phyloP scores from a whole-genome alignment of 2,113 vertebrate species.

The Crotophaga sulcirostris region DNA sequence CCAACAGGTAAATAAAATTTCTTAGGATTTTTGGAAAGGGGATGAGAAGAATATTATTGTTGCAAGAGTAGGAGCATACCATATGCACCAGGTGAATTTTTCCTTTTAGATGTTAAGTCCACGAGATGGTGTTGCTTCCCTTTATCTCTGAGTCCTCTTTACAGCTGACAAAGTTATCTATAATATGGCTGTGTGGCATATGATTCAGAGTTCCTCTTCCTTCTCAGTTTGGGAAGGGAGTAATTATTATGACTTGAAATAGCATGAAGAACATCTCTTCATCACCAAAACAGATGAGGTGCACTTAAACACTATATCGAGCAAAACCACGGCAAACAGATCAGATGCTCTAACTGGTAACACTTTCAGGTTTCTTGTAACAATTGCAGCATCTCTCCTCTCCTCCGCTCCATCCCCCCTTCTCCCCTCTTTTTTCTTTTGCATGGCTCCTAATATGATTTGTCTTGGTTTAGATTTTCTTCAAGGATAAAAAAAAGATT shows the following conservation, averaged over 20 bases:
- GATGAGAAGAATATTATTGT: background rate
- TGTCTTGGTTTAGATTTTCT: background rate
- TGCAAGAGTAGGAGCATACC: background rate
- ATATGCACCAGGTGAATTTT: accelerated
- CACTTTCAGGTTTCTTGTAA: background rate
- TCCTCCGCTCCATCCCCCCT: accelerated
- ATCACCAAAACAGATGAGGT: background rate
- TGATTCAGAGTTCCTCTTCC: background rate
- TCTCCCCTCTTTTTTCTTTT: background rate
- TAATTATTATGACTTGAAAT: background rate
- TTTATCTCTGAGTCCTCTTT: background rate
- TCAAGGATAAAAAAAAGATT: background rate
- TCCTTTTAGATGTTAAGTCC: background rate
- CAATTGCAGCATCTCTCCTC: accelerated
- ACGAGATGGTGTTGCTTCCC: background rate
- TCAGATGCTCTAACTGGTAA: background rate
- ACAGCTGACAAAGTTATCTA: background rate
- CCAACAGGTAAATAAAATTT: background rate
- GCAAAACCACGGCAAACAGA: background rate
- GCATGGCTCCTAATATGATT: background rate
- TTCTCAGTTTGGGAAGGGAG: background rate
- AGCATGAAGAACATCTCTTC: background rate
- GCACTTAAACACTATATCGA: accelerated
- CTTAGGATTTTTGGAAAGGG: background rate
- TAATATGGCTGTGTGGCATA: background rate